A percentile compares a stretch with the other conserved stretches of the same genome.
phyloP scores from a whole-genome alignment of 2,113 vertebrate genomes.

The Choloepus hoffmanni region DNA sequence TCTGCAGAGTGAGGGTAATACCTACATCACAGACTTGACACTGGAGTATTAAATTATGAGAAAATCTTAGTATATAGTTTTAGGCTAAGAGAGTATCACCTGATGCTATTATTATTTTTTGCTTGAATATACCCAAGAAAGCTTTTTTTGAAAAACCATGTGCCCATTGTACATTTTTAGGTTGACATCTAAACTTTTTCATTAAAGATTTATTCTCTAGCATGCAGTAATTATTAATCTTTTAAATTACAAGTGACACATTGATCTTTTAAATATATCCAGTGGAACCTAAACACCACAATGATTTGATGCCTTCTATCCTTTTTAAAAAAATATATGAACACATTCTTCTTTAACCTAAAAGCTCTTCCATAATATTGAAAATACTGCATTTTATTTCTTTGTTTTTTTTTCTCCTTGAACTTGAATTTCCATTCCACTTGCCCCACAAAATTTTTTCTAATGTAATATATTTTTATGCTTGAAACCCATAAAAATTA shows the following conservation, averaged over 20 bases:
- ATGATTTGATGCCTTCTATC: not conserved
- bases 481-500: not conserved
- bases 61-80: not conserved
- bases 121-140: not conserved
- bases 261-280: not conserved
- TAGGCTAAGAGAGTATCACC: not conserved
- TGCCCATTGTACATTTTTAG: not conserved
- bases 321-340: not conserved
- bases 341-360: not conserved
- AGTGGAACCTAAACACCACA: not conserved
- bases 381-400: not conserved
- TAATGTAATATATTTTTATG: not conserved
- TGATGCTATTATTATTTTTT: not conserved
- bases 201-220: not conserved
- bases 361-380: slow-evolving; percentile 1
- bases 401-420: slow-evolving; percentile 22
- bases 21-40: not conserved
- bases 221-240: not conserved
- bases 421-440: slow-evolving; percentile 5
- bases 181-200: slow-evolving; percentile 19
- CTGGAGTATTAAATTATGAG: not conserved
- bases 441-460: slow-evolving; percentile 2
- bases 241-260: slow-evolving; percentile 50
- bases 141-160: not conserved
- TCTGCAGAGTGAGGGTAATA: not conserved